These are phyloP conservation scores for Bedellia somnulentella DNA, from an alignment of 2,888 invertebrate genomes.

Conservation along the genomic window DNA sequence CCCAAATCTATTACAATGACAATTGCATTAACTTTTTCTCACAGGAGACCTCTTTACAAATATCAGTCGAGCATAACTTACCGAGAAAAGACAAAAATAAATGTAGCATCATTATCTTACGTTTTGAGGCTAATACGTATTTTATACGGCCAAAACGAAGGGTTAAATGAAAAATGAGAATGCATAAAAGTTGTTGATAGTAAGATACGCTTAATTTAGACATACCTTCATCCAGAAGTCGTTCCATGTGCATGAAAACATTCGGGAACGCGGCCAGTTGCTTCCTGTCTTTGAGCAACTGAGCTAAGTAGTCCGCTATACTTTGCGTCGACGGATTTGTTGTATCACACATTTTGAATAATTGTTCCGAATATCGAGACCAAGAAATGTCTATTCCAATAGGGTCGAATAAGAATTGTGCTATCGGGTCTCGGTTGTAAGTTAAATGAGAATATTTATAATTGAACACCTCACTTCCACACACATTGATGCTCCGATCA, in stretches of 20 bases:
- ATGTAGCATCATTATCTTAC: no score
- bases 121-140: no score
- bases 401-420: slow-evolving; percentile 46
- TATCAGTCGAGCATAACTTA: slow-evolving; percentile 58
- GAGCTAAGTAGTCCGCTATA: slow-evolving; percentile 99
- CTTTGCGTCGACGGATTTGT: slow-evolving; percentile 83
- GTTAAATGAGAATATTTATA: slow-evolving; percentile 56
- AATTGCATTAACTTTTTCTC: slow-evolving; percentile 46
- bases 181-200: no score
- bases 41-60: slow-evolving; percentile 55
- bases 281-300: slow-evolving; percentile 99
- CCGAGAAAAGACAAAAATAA: slow-evolving; percentile 59
- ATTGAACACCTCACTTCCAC: slow-evolving; percentile 58
- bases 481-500: slow-evolving; percentile 56
- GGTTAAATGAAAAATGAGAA: no score
- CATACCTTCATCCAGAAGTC: slow-evolving; percentile 98
- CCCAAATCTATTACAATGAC: slow-evolving; percentile 35
- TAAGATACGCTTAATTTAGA: no score
- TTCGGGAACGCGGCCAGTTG: slow-evolving; percentile 99
- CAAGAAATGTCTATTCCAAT: slow-evolving; percentile 42
- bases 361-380: slow-evolving; percentile 37
- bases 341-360: slow-evolving; percentile 59
- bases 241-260: slow-evolving; percentile 98
- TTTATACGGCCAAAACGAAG: no score
- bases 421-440: slow-evolving; percentile 56